Evolutionary conservation across 2,888 invertebrate species (phyloP).

Genomic region (Temnothorax rugatulus): DNA sequence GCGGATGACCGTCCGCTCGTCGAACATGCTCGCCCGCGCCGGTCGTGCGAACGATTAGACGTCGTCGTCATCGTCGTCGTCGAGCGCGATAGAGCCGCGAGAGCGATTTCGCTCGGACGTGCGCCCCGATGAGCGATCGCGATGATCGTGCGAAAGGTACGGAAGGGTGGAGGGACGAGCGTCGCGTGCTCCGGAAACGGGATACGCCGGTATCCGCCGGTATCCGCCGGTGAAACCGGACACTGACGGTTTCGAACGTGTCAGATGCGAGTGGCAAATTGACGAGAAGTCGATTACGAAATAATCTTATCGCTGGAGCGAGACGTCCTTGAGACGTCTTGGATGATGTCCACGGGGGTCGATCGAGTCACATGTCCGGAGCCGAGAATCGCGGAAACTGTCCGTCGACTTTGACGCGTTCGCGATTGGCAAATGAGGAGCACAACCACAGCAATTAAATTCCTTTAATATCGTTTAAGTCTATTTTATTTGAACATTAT

Average conservation of each 20-base stretch:
- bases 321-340: background rate
- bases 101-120: conserved; percentile 69
- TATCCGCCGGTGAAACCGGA: conserved; percentile 58
- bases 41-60: conserved; percentile 51
- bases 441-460: too few relatives aligned
- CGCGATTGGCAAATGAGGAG: background rate
- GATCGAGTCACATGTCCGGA: background rate
- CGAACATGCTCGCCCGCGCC: conserved; percentile 2
- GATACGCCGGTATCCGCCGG: conserved; percentile 40
- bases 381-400: background rate
- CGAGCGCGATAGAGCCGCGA: conserved; percentile 14
- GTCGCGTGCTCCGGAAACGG: conserved; percentile 7
- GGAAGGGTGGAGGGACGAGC: conserved; percentile 23
- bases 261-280: background rate
- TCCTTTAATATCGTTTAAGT: too few relatives aligned
- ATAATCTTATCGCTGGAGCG: background rate
- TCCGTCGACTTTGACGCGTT: background rate
- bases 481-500: background rate
- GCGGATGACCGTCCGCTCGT: conserved; percentile 30
- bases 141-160: conserved; percentile 78
- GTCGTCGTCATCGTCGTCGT: conserved; percentile 3
- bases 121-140: conserved; percentile 64
- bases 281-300: background rate
- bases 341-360: background rate
- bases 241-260: conserved; percentile 51